Conservation (phyloP, 2,888 invertebrate species). For the Ophion ellenae region DNA sequence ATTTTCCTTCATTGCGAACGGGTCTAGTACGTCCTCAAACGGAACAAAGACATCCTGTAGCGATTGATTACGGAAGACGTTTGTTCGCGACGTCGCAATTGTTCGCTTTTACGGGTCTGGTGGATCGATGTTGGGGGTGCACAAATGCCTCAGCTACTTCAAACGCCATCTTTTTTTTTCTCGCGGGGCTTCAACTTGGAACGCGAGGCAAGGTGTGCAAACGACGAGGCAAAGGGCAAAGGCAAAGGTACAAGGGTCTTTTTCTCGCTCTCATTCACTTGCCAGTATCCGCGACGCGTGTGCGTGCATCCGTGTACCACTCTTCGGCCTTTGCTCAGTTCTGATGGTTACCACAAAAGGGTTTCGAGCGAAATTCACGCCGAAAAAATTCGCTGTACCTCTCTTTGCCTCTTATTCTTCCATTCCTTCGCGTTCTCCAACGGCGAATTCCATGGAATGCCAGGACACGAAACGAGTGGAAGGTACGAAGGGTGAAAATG, state of each 20-base stretch:
- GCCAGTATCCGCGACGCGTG: neutral
- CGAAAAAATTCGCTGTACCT: slow-evolving; percentile 28
- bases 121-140: neutral
- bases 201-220: slow-evolving; percentile 26
- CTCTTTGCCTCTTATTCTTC: slow-evolving; percentile 2
- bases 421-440: slow-evolving; percentile 18
- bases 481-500: neutral
- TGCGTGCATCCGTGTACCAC: slow-evolving; percentile 16
- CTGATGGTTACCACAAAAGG: slow-evolving; percentile 38
- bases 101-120: neutral
- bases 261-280: neutral
- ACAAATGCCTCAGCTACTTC: slow-evolving; percentile 50
- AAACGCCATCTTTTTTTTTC: slow-evolving; percentile 51
- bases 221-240: slow-evolving; percentile 51
- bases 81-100: slow-evolving; percentile 42
- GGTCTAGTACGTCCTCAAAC: slow-evolving; percentile 7
- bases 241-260: slow-evolving; percentile 51
- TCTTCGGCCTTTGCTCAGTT: slow-evolving; percentile 31
- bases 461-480: neutral
- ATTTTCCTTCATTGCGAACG: neutral
- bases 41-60: slow-evolving; percentile 35
- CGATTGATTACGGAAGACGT: slow-evolving; percentile 53
- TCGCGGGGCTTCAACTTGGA: slow-evolving; percentile 30
- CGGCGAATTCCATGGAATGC: slow-evolving; percentile 7
- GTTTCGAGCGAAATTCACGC: slow-evolving; percentile 47